Conservation (phyloP, 2,888 invertebrate species). For the Chrysolina americana region DNA sequence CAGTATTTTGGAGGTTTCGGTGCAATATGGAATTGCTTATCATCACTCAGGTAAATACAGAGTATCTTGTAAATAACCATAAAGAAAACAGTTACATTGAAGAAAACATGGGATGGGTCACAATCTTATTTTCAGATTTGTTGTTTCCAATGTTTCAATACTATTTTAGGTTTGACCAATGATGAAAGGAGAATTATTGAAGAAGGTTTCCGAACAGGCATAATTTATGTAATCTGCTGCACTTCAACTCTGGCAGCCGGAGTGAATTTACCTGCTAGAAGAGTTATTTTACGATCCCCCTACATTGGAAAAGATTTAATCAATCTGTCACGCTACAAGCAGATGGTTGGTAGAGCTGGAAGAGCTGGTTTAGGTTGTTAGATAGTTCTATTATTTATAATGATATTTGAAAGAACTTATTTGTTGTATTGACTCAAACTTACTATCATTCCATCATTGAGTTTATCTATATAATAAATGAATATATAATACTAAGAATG, state of each 20-base stretch:
- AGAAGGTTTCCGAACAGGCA: conserved; percentile 86
- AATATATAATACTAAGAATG: no score
- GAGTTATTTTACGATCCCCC: conserved; percentile 89
- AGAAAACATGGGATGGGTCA: no score
- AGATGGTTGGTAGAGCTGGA: conserved; percentile 97
- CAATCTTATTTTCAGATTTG: no score
- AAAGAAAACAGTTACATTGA: no score
- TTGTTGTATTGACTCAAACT: no score
- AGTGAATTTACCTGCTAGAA: conserved; percentile 94
- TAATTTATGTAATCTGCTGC: conserved; percentile 91
- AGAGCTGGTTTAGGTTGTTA: conserved; percentile 83
- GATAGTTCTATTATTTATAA: background rate
- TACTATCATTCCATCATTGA: no score
- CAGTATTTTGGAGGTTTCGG: conserved; percentile 76
- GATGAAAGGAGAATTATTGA: conserved; percentile 91
- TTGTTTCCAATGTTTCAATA: background rate
- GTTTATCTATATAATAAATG: no score
- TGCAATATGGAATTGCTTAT: conserved; percentile 89
- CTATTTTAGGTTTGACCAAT: conserved; percentile 77
- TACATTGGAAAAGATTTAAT: conserved; percentile 63
- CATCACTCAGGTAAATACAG: conserved; percentile 83
- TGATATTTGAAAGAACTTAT: no score
- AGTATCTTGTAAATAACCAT: no score
- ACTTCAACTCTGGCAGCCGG: conserved; percentile 98
- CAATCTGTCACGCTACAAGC: conserved; percentile 82